A percentile compares a stretch with the other conserved stretches of the same genome.
These are phyloP conservation scores for Meteorus colon DNA, from an alignment of 2,888 invertebrate species.

Conservation along the genomic window DNA sequence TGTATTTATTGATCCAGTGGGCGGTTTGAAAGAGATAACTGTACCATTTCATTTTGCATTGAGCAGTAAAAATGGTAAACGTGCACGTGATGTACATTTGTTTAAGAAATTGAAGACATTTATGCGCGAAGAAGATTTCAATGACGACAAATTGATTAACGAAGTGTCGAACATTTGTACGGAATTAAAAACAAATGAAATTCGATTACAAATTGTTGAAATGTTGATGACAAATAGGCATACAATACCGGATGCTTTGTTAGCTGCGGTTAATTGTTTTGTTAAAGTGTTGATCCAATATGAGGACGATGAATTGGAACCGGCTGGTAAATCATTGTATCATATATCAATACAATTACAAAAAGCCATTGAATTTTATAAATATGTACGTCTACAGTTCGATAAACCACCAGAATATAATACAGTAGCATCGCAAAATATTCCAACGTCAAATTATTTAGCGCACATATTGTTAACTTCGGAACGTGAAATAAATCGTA, in stretches of 20 bases:
- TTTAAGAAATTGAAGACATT: slow-evolving; percentile 84
- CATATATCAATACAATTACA: slow-evolving; percentile 61
- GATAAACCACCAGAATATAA: slow-evolving; percentile 64
- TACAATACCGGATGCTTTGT: slow-evolving; percentile 78
- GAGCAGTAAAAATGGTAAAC: slow-evolving; percentile 89
- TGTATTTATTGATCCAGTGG: slow-evolving; percentile 88
- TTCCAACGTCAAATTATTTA: slow-evolving; percentile 57
- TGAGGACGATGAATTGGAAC: slow-evolving; percentile 62
- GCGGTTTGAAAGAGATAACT: slow-evolving; percentile 85
- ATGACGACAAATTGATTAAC: slow-evolving; percentile 74
- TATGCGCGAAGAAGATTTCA: slow-evolving; percentile 77
- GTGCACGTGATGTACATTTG: slow-evolving; percentile 90
- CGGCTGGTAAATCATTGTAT: slow-evolving; percentile 59
- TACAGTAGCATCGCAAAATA: slow-evolving; percentile 57
- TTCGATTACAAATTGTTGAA: slow-evolving; percentile 83
- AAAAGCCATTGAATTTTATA: slow-evolving; percentile 64
- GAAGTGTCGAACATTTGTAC: slow-evolving; percentile 77
- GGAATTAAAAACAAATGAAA: slow-evolving; percentile 82
- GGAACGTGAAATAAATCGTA: slow-evolving; percentile 69
- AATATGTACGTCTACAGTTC: slow-evolving; percentile 60
- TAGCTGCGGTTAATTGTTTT: slow-evolving; percentile 74
- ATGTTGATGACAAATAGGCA: slow-evolving; percentile 81
- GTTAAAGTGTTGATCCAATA: slow-evolving; percentile 65
- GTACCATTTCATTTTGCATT: slow-evolving; percentile 95
- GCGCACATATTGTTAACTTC: slow-evolving; percentile 64